Conservation (phyloP, 2,888 invertebrate species). For the Cabera pusaria region DNA sequence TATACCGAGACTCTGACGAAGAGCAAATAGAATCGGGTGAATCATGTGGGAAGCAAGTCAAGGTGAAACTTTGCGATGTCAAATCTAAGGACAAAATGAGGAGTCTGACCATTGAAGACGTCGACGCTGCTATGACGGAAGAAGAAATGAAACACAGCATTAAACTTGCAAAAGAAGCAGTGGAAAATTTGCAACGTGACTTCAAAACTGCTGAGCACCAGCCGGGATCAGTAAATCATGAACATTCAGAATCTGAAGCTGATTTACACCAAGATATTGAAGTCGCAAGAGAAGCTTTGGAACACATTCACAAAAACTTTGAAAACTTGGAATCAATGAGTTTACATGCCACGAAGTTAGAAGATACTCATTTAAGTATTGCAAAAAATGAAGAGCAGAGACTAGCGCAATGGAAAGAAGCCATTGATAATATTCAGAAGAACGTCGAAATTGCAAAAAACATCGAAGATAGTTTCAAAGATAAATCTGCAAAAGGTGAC, state of each 20-base stretch:
- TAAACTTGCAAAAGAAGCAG: conserved; percentile 65
- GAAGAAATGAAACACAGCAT: conserved; percentile 64
- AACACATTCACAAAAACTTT: conserved; percentile 58
- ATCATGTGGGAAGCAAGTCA: conserved; percentile 61
- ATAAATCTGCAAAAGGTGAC: conserved; percentile 31
- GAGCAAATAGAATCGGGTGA: conserved; percentile 55
- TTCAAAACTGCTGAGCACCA: conserved; percentile 52
- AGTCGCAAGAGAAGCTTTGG: conserved; percentile 57
- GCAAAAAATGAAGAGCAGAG: conserved; percentile 53
- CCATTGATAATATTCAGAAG: conserved; percentile 54
- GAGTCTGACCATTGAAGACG: conserved; percentile 36
- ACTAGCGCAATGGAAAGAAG: conserved; percentile 65
- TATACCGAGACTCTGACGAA: conserved; percentile 66
- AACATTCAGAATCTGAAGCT: conserved; percentile 41
- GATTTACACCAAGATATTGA: conserved; percentile 63
- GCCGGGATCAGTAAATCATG: conserved; percentile 39
- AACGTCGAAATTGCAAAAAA: conserved; percentile 59
- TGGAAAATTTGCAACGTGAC: conserved; percentile 64
- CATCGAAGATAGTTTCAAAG: conserved; percentile 63
- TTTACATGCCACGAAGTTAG: conserved; percentile 37
- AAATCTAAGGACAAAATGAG: conserved; percentile 40
- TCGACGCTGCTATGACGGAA: conserved; percentile 39
- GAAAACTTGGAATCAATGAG: conserved; percentile 53
- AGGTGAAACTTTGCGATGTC: conserved; percentile 63
- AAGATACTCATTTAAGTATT: conserved; percentile 36